These are phyloP conservation scores for Euplexia lucipara DNA, from an alignment of 2,888 invertebrate genomes.

Conservation along the genomic window DNA sequence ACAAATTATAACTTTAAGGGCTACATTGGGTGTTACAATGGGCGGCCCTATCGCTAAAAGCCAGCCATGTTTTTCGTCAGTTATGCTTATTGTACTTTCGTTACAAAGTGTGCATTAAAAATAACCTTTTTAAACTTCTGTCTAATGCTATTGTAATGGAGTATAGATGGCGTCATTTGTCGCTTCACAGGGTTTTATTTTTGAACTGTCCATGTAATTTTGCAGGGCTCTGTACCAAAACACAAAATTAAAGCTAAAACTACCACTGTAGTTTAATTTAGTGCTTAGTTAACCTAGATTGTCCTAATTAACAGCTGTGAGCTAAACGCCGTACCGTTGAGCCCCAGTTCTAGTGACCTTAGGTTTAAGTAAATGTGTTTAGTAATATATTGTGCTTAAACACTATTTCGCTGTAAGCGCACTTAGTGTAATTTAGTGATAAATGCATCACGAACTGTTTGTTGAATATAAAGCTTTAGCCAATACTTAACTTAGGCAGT, in stretches of 20 bases:
- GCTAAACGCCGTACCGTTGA: slow-evolving; percentile 48
- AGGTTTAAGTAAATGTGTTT: slow-evolving; percentile 40
- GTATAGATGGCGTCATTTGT: too few species aligned
- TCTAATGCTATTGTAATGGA: too few species aligned
- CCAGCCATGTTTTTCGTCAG: too few species aligned
- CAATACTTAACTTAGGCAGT: too few species aligned
- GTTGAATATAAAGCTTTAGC: background rate
- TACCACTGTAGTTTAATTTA: slow-evolving; percentile 8
- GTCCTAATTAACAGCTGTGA: slow-evolving; percentile 48
- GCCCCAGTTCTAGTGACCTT: slow-evolving; percentile 50
- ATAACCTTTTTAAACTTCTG: too few species aligned
- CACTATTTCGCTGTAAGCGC: background rate
- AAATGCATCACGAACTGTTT: slow-evolving; percentile 17
- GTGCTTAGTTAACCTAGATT: slow-evolving; percentile 41
- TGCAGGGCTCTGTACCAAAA: background rate
- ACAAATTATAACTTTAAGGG: too few species aligned
- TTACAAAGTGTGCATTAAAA: too few species aligned
- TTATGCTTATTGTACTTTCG: too few species aligned
- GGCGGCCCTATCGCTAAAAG: too few species aligned
- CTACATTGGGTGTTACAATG: too few species aligned
- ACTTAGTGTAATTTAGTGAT: slow-evolving; percentile 25
- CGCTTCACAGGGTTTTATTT: too few species aligned
- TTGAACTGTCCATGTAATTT: too few species aligned
- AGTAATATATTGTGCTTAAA: slow-evolving; percentile 34
- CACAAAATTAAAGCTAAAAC: slow-evolving; percentile 1